These are phyloP conservation scores for Eupsilia transversa DNA, from an alignment of 2,888 invertebrate genomes.

Conservation along the genomic window DNA sequence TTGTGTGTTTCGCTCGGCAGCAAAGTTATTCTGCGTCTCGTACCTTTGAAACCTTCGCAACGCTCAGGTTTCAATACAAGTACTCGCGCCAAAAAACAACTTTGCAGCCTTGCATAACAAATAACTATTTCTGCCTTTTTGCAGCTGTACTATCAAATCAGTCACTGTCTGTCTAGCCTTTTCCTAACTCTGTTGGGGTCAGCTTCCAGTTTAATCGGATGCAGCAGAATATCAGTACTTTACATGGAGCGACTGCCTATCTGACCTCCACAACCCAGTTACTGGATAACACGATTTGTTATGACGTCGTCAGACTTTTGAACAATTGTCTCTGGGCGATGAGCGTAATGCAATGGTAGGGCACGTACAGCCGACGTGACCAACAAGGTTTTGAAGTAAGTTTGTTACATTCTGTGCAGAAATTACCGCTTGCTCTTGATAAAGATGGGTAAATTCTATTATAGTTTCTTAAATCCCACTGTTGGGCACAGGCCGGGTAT, in stretches of 20 bases:
- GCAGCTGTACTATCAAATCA: background rate
- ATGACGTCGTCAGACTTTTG: background rate
- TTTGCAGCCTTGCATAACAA: no score
- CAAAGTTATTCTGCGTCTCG: no score
- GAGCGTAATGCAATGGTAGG: background rate
- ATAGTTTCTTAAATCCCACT: background rate
- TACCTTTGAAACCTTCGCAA: no score
- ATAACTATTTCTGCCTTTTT: background rate
- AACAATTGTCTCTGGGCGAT: background rate
- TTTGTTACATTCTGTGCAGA: conserved; percentile 1
- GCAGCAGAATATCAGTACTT: no score
- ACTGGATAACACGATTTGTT: no score
- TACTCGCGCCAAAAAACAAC: no score
- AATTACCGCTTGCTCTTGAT: background rate
- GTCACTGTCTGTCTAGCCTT: background rate
- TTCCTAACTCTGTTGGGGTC: background rate
- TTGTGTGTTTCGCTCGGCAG: no score
- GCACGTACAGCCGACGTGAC: conserved; percentile 25
- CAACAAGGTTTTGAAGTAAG: background rate
- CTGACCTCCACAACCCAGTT: no score
- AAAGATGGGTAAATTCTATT: background rate
- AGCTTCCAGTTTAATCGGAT: background rate
- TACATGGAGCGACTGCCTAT: no score
- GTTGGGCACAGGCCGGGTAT: background rate
- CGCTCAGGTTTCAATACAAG: no score